Evolutionary conservation across 2,113 vertebrate genomes (phyloP), one percentile per base, ranked within the genome.

Genomic region (Azemiops feae): DNA sequence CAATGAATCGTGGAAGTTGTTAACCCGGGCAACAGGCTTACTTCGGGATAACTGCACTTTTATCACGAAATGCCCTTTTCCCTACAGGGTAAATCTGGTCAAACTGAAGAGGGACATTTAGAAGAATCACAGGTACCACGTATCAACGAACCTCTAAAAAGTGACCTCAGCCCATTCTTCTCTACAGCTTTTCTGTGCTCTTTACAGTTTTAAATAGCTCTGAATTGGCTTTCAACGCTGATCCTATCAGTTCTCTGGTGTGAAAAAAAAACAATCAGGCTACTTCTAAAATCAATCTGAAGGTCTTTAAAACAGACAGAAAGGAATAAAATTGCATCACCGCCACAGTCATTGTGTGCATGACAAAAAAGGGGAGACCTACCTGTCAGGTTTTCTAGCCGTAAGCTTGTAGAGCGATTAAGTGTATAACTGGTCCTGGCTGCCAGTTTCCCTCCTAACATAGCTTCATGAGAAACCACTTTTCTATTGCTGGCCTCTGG

Each of bases 341-440:
- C 18, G 1, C 50, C 18, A n/a, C 20, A 52, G 47, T 12, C 5
- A 10, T 27, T 57, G 8, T 3, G 0, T 1, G 27, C 30, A 47
- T n/a, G 0, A 0, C 18, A 88, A 86, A 54, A 54, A 94, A 89
- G n/a, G 89, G 39, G 92, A 30, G 16, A n/a, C 96, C 97, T 93
- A 99, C 99, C 99, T 87, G 95, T 98, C 87, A 99, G 97, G 52
- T 99, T 98, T 94, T 99, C 98, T 14, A 98, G 98, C 57, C 98
- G 98, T 89, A 98, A 98, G 95, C 98, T 99, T 50, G 98, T 98
- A 25, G 96, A 98, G 53, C 98, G 98, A 97, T 98, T 99, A 87
- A 99, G 92, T 0, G 99, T 99, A 88, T 98, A 99, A 97, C 99
- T 99, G 89, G 98, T 99, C 91, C 98, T 99, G 47, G 99, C 98